Conservation (phyloP, 2,797 vertebrate species). For the Lacerta viridis region DNA sequence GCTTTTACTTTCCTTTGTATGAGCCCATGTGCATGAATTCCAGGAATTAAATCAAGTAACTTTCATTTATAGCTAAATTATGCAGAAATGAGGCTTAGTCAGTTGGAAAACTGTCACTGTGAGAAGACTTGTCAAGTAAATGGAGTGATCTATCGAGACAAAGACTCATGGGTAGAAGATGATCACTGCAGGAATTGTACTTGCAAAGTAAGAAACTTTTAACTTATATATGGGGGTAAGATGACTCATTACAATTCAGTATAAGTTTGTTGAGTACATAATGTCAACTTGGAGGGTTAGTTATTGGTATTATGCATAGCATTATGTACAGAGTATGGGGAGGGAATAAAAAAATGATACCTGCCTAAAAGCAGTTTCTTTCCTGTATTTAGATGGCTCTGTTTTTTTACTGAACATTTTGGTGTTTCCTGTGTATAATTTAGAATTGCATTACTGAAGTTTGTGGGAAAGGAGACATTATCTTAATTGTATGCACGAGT, state of each 20-base stretch:
- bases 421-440: conserved; percentile 41
- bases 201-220: conserved; percentile 86
- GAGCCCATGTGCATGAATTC: conserved; percentile 47
- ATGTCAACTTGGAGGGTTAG: conserved; percentile 7
- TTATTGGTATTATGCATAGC: conserved; percentile 8
- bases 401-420: not conserved
- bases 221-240: conserved; percentile 3
- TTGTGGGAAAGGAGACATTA: conserved; percentile 40
- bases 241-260: conserved; percentile 20
- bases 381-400: conserved; percentile 24
- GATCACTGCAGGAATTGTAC: conserved; percentile 95
- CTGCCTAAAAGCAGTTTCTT: conserved; percentile 53
- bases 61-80: conserved; percentile 90
- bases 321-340: not conserved
- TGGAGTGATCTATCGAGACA: conserved; percentile 88
- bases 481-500: conserved; percentile 66
- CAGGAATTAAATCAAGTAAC: conserved; percentile 64
- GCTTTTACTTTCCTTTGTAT: conserved; percentile 52
- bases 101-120: conserved; percentile 94
- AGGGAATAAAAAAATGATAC: conserved; percentile 27
- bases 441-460: conserved; percentile 48
- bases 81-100: conserved; percentile 93
- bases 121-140: conserved; percentile 94
- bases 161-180: conserved; percentile 93
- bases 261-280: conserved; percentile 42